These are phyloP conservation scores for Centropus bengalensis DNA, from an alignment of 2,113 vertebrate species.

Conservation along the genomic window DNA sequence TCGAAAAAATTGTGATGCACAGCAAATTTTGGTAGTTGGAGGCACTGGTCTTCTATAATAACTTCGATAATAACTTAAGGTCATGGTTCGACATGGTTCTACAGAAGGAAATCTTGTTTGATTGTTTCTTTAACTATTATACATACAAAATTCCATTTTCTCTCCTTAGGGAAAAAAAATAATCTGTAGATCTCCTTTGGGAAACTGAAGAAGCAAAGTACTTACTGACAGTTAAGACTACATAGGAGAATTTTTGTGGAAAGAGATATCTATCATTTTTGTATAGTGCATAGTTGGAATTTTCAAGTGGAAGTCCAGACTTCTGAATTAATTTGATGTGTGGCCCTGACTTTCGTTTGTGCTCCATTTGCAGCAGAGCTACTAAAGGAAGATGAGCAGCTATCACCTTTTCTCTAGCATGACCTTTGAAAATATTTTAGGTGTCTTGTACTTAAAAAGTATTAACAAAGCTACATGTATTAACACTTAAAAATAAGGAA, in stretches of 20 bases:
- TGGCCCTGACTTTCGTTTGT: background rate
- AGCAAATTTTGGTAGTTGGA: background rate
- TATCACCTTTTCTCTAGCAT: background rate
- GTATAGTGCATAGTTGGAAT: background rate
- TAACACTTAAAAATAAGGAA: background rate
- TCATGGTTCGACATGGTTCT: too few relatives aligned
- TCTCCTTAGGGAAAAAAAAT: background rate
- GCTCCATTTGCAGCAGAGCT: background rate
- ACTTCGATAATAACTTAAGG: too few relatives aligned
- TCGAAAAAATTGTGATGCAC: background rate
- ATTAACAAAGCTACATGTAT: background rate
- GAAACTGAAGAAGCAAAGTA: background rate
- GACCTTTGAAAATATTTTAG: background rate
- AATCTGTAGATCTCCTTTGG: background rate
- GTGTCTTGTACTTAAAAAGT: background rate
- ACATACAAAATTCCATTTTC: background rate
- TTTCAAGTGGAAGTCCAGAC: background rate
- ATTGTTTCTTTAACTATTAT: background rate
- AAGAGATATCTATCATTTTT: background rate
- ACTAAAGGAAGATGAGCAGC: background rate
- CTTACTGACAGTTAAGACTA: background rate
- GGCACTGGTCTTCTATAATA: background rate
- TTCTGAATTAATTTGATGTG: background rate
- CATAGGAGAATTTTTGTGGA: background rate
- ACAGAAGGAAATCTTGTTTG: background rate